These are phyloP conservation scores for Spilosoma lubricipeda DNA, from an alignment of 2,888 invertebrate species.

Conservation along the genomic window DNA sequence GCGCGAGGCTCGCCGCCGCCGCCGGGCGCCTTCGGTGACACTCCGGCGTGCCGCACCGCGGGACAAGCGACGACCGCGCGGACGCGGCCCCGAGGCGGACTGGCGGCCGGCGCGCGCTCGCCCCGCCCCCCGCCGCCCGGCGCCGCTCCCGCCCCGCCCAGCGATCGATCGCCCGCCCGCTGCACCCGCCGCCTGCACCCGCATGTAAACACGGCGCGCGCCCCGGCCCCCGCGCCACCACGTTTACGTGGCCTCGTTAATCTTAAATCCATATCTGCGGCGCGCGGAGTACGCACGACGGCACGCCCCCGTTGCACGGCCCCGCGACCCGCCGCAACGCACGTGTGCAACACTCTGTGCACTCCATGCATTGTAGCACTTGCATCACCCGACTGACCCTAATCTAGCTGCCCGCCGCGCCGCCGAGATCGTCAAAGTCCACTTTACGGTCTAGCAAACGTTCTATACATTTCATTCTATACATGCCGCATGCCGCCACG, in stretches of 20 bases:
- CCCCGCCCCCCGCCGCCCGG: conserved; percentile 67
- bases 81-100: conserved; percentile 83
- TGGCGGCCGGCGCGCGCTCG: conserved; percentile 70
- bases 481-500: conserved; percentile 23
- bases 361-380: conserved; percentile 25
- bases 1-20: conserved; percentile 85
- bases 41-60: conserved; percentile 81
- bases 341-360: conserved; percentile 29
- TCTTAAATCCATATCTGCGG: conserved; percentile 81
- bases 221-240: conserved; percentile 84
- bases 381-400: conserved; percentile 17
- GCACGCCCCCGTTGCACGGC: conserved; percentile 59
- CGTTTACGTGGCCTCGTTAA: conserved; percentile 78
- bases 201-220: conserved; percentile 85
- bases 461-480: conserved; percentile 30
- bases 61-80: conserved; percentile 83
- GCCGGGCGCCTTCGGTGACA: conserved; percentile 81
- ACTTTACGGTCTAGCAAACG: conserved; percentile 26
- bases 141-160: conserved; percentile 72
- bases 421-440: conserved; percentile 6
- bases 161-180: conserved; percentile 77
- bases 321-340: conserved; percentile 34
- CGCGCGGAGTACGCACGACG: conserved; percentile 63
- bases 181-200: conserved; percentile 86
- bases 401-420: not conserved